These are phyloP conservation scores for Ceyx erithaca DNA, from an alignment of 2,797 vertebrate species.

Conservation along the genomic window DNA sequence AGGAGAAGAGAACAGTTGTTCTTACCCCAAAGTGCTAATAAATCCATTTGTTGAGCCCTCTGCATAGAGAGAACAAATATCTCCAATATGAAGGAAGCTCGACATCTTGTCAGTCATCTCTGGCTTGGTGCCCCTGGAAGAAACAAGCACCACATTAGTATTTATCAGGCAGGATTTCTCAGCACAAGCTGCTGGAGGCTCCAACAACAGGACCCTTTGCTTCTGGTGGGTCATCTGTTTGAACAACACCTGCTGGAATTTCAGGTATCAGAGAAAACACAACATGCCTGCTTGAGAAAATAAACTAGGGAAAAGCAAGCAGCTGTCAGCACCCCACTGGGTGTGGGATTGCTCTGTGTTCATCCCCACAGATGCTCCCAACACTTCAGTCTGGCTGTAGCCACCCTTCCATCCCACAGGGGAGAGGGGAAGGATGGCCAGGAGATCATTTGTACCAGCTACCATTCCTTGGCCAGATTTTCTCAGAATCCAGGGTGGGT, in stretches of 20 bases:
- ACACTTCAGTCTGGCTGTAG: neutral
- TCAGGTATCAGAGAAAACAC: conserved; percentile 8
- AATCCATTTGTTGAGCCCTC: conserved; percentile 98
- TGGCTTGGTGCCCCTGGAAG: conserved; percentile 79
- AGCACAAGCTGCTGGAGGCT: neutral
- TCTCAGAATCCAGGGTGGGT: neutral
- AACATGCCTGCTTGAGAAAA: neutral
- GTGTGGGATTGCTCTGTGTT: neutral
- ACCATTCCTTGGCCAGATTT: neutral
- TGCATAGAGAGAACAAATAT: conserved; percentile 97
- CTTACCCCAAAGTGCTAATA: conserved; percentile 99
- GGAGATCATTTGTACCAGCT: neutral
- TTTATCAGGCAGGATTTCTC: neutral
- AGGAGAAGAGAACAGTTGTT: conserved; percentile 26
- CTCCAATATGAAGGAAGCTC: conserved; percentile 98
- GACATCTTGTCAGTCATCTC: conserved; percentile 99
- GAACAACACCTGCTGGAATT: neutral
- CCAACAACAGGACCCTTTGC: neutral
- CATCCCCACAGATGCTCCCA: neutral
- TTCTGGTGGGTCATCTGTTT: neutral
- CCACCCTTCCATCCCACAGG: rapidly evolving
- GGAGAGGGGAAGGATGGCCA: no score
- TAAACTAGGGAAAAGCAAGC: neutral
- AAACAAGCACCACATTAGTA: neutral
- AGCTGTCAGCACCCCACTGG: neutral